phyloP scores from a whole-genome alignment of 2,888 invertebrate genomes.

The Patella ulyssiponensis region DNA sequence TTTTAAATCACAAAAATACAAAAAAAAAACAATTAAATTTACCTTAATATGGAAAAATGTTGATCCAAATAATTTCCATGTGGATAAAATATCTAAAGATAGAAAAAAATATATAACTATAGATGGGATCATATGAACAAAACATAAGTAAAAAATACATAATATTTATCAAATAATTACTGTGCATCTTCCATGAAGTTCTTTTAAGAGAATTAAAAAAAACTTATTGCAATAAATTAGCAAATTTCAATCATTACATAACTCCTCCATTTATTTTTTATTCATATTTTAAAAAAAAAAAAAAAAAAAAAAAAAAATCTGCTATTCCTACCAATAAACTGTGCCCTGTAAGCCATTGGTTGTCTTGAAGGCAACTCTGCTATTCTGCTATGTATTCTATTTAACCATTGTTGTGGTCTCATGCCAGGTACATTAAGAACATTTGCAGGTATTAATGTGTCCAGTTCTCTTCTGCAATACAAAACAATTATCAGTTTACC shows the following conservation, averaged over 20 bases:
- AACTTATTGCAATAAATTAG: too few species aligned
- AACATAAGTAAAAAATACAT: too few species aligned
- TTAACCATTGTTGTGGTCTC: slow-evolving; percentile 90
- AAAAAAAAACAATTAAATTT: slow-evolving; percentile 32
- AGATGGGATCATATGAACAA: not conserved
- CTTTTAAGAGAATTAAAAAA: too few species aligned
- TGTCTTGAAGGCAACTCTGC: slow-evolving; percentile 83
- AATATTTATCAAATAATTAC: too few species aligned
- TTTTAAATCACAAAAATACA: not conserved
- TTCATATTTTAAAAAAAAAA: too few species aligned
- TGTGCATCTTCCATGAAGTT: too few species aligned
- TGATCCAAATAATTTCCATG: slow-evolving; percentile 97
- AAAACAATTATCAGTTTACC: slow-evolving; percentile 8
- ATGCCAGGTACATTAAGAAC: slow-evolving; percentile 88
- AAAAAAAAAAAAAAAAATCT: too few species aligned
- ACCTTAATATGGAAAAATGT: slow-evolving; percentile 94
- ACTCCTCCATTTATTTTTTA: too few species aligned
- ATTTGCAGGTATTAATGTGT: slow-evolving; percentile 92
- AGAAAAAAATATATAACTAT: not conserved
- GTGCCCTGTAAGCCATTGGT: slow-evolving; percentile 89
- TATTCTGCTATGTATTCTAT: slow-evolving; percentile 90
- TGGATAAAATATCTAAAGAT: slow-evolving; percentile 86
- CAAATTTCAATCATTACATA: too few species aligned
- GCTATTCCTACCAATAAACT: slow-evolving; percentile 75
- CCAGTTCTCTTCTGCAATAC: slow-evolving; percentile 73